Evolutionary conservation across 2,888 invertebrate species (phyloP).

Genomic region (Antheraea assamensis): DNA sequence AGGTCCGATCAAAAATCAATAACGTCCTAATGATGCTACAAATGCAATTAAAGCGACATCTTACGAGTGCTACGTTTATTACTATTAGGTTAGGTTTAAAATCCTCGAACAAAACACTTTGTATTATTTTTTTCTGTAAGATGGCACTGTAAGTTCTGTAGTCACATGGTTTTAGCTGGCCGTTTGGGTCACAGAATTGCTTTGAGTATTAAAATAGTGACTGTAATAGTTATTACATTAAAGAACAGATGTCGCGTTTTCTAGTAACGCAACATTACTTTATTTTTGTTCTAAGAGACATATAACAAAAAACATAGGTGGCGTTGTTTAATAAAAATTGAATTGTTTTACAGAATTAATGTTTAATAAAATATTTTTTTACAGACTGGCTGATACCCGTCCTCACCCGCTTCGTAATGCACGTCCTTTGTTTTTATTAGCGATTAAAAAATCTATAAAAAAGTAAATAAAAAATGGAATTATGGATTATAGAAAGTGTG

Average conservation of each 20-base stretch:
- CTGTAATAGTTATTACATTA: not conserved
- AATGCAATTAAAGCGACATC: not conserved
- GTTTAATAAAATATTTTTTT: too few species aligned
- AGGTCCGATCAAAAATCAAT: not conserved
- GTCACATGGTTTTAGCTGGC: too few species aligned
- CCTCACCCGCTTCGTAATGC: too few species aligned
- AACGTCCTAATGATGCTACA: not conserved
- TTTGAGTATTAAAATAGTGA: too few species aligned
- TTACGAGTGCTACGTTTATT: not conserved
- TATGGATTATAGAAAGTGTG: too few species aligned
- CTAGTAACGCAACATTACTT: not conserved
- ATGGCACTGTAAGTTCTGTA: not conserved
- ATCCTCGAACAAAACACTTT: not conserved
- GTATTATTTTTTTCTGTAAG: not conserved
- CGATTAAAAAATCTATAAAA: too few species aligned
- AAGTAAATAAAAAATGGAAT: too few species aligned
- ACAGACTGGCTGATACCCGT: too few species aligned
- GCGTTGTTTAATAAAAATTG: not conserved
- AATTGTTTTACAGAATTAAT: not conserved
- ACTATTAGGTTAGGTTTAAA: not conserved
- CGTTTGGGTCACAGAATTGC: not conserved
- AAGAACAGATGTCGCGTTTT: conserved; percentile 1
- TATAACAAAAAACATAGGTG: not conserved
- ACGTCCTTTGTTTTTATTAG: too few species aligned
- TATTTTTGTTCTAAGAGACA: not conserved